phyloP scores from a whole-genome alignment of 2,113 vertebrate genomes.

The Cyphomyrus plagiostoma region DNA sequence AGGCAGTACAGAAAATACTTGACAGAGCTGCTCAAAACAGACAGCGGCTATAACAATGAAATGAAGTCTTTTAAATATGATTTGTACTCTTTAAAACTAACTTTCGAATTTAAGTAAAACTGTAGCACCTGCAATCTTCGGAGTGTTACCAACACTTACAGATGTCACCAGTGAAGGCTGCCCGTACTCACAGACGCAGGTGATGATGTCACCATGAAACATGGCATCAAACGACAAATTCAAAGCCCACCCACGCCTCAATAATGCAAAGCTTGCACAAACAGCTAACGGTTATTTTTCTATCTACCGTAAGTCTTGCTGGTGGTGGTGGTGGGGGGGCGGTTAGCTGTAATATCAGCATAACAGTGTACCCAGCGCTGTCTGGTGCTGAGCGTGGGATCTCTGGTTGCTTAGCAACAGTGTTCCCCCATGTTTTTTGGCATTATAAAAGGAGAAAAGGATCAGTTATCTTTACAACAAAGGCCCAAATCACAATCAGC shows the following conservation, averaged over 20 bases:
- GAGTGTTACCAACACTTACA: not conserved
- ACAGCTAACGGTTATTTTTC: not conserved
- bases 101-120: not conserved
- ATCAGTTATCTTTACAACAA: slow-evolving; percentile 23
- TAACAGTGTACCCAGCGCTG: slow-evolving; percentile 15
- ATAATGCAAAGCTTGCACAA: not conserved
- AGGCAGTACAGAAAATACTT: not conserved
- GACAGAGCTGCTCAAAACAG: not conserved
- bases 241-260: not conserved
- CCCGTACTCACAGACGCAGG: not conserved
- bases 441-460: slow-evolving; percentile 29
- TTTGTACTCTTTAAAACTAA: not conserved
- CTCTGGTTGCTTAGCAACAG: slow-evolving; percentile 44
- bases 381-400: slow-evolving; percentile 31
- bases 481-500: not conserved
- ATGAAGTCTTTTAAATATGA: not conserved
- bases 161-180: not conserved
- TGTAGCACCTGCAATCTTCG: not conserved
- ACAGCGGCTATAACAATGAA: not conserved
- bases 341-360: slow-evolving; percentile 26
- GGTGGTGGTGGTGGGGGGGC: not conserved
- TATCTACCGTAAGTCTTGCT: not conserved
- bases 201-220: not conserved
- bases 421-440: slow-evolving; percentile 25
- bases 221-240: not conserved